Evolutionary conservation across 2,888 invertebrate species (phyloP).

Genomic region (Thera obeliscata): DNA sequence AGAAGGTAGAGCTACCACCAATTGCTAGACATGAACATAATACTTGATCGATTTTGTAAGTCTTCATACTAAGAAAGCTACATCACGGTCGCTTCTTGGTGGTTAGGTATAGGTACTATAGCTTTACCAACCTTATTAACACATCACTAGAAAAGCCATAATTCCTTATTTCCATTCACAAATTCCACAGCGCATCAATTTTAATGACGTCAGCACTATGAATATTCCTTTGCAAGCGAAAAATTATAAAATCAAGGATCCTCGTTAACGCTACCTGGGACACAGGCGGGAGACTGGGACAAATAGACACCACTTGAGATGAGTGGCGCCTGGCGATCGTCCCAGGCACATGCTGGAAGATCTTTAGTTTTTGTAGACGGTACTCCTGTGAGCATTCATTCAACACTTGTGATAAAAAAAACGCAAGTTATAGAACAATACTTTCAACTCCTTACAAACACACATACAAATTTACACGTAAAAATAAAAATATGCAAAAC

Average conservation of each 20-base stretch:
- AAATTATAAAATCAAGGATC: conserved; percentile 23
- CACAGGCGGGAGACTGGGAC: conserved; percentile 11
- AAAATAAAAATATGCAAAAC: too few species aligned
- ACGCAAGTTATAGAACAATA: too few species aligned
- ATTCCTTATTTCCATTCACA: conserved; percentile 10
- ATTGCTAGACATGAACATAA: too few species aligned
- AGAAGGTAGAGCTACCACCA: too few species aligned
- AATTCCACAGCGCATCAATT: conserved; percentile 1
- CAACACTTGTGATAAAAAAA: background rate
- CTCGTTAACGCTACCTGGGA: conserved; percentile 33
- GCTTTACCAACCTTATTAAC: background rate
- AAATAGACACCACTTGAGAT: conserved; percentile 37
- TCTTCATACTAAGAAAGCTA: too few species aligned
- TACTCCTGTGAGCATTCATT: background rate
- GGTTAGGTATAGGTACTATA: too few species aligned
- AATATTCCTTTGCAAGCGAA: conserved; percentile 24
- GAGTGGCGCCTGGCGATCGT: conserved; percentile 24
- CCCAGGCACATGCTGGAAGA: conserved; percentile 12
- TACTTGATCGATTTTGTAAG: too few species aligned
- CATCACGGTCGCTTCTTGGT: too few species aligned
- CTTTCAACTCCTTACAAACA: too few species aligned
- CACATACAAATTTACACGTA: too few species aligned
- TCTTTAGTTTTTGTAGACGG: conserved; percentile 7
- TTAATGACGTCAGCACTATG: conserved; percentile 26
- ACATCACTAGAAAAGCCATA: conserved; percentile 7